A percentile compares a stretch with the other conserved stretches of the same genome.
phyloP scores from a whole-genome alignment of 2,797 vertebrate species.

The Urocyon cinereoargenteus region DNA sequence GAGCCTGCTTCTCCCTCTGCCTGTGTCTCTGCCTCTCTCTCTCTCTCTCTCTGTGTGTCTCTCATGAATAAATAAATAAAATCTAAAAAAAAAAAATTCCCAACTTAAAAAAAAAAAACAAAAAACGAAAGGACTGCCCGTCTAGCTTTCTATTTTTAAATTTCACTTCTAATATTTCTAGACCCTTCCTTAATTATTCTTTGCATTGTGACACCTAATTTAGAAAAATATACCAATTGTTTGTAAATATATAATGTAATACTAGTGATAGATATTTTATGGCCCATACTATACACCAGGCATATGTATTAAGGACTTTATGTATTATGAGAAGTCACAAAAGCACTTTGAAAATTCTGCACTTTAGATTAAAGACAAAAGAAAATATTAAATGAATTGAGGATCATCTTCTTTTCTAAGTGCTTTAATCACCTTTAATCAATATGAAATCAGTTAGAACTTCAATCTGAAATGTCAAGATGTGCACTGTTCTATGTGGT shows the following conservation, averaged over 20 bases:
- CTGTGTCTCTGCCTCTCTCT: no score
- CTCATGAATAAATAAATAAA: no score
- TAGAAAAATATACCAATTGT: background rate
- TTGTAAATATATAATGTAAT: background rate
- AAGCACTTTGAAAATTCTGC: background rate
- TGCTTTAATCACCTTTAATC: background rate
- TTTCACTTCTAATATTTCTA: constrained; percentile 32
- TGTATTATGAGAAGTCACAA: background rate
- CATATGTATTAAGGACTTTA: background rate
- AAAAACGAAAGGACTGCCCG: background rate
- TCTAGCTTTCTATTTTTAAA: background rate
- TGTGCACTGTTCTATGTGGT: background rate
- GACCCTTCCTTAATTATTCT: background rate
- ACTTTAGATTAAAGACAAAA: constrained; percentile 19
- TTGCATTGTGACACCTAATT: constrained; percentile 9
- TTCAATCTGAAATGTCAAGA: background rate
- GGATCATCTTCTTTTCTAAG: background rate
- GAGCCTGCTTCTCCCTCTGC: no score
- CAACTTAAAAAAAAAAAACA: no score
- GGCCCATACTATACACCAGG: background rate
- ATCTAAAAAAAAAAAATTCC: no score
- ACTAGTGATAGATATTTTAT: background rate
- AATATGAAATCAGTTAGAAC: constrained; percentile 4
- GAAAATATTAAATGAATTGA: constrained; percentile 1
- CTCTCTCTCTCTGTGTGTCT: accelerated